Conservation (phyloP, 2,888 invertebrate species). For the Physocephala rufipes region DNA sequence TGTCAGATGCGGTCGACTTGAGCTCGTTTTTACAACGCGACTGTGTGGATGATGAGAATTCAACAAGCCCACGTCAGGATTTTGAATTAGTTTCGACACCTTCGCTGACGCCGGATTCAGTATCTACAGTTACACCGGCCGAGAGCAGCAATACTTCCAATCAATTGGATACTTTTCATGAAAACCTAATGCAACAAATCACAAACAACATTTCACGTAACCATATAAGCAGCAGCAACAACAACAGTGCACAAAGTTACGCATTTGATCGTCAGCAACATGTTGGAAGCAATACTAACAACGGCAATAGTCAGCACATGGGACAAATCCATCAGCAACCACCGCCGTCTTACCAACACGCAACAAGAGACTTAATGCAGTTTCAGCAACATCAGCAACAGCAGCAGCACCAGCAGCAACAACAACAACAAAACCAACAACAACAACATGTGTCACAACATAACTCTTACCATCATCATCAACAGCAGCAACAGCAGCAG, state of each 20-base stretch:
- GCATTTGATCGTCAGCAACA: constrained; percentile 67
- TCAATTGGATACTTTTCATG: constrained; percentile 77
- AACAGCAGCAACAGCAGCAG: constrained; percentile 59
- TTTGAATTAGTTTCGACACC: constrained; percentile 78
- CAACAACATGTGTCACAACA: constrained; percentile 63
- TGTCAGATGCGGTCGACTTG: constrained; percentile 83
- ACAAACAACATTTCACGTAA: constrained; percentile 63
- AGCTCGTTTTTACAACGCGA: constrained; percentile 78
- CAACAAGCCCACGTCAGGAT: constrained; percentile 69
- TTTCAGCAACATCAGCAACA: constrained; percentile 69
- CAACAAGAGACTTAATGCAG: constrained; percentile 58
- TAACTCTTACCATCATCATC: constrained; percentile 54
- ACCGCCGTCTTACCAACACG: constrained; percentile 60
- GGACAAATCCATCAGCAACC: constrained; percentile 53
- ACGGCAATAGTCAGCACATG: constrained; percentile 59
- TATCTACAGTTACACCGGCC: constrained; percentile 66
- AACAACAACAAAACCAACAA: constrained; percentile 71
- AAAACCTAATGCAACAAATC: constrained; percentile 73
- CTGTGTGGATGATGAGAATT: constrained; percentile 67
- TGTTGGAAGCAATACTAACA: constrained; percentile 67
- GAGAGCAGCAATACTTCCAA: constrained; percentile 66
- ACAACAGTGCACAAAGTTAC: constrained; percentile 42
- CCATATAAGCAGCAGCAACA: constrained; percentile 66
- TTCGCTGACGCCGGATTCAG: constrained; percentile 75
- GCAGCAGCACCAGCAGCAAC: constrained; percentile 64